Conservation (phyloP, 2,888 invertebrate genomes). For the Orchesella flavescens region DNA sequence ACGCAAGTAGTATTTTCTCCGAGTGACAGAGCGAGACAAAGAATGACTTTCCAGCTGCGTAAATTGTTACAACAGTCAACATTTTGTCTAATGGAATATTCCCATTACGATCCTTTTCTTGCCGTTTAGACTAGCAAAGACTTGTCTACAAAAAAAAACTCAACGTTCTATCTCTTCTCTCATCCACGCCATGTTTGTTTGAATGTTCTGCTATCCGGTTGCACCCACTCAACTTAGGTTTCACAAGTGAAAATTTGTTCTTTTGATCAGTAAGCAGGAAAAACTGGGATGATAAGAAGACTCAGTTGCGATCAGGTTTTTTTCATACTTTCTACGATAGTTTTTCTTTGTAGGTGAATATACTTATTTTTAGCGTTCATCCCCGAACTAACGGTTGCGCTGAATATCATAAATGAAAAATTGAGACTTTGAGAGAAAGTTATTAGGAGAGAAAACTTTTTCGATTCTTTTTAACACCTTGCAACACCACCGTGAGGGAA, state of each 20-base stretch:
- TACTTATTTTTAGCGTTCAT: not conserved
- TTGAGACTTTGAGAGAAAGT: not conserved
- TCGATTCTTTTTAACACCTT: not conserved
- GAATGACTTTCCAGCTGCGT: slow-evolving; percentile 36
- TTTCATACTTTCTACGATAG: too few relatives aligned
- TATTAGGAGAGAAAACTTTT: not conserved
- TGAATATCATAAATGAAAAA: slow-evolving; percentile 10
- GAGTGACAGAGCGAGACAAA: slow-evolving; percentile 16
- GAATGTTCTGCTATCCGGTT: slow-evolving; percentile 22
- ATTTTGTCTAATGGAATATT: slow-evolving; percentile 19
- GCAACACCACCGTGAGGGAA: too few relatives aligned
- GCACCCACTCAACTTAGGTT: slow-evolving; percentile 28
- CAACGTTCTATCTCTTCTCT: not conserved
- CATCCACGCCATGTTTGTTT: not conserved
- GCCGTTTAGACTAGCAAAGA: slow-evolving; percentile 12
- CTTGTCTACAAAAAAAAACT: not conserved
- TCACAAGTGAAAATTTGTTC: slow-evolving; percentile 35
- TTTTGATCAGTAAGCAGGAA: slow-evolving; percentile 44
- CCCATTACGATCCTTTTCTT: slow-evolving; percentile 8
- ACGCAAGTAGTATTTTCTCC: slow-evolving; percentile 18
- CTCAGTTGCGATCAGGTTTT: not conserved
- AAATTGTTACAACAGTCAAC: slow-evolving; percentile 26
- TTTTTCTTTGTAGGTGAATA: not conserved
- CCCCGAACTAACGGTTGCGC: not conserved
- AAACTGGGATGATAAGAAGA: slow-evolving; percentile 15